Evolutionary conservation across 2,888 invertebrate genomes (phyloP).

Genomic region (Adelphocoris suturalis): DNA sequence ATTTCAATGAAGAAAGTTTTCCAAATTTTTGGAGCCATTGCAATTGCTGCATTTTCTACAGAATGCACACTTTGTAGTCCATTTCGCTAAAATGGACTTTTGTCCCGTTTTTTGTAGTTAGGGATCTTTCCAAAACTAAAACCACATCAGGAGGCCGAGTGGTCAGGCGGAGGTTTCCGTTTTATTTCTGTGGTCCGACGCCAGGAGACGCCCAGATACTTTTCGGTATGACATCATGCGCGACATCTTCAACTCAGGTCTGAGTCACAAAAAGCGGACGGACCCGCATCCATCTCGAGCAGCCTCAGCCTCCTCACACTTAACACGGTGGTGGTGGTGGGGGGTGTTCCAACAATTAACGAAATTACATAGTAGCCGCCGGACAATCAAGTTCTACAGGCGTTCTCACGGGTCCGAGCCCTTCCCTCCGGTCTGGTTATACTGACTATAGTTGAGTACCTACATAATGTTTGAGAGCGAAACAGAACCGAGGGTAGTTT

Average conservation of each 20-base stretch:
- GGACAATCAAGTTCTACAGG: constrained; percentile 41
- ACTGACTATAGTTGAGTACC: not conserved
- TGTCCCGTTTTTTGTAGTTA: too few species aligned
- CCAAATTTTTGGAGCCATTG: too few species aligned
- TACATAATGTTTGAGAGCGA: not conserved
- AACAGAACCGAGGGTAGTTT: not conserved
- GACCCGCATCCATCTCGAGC: constrained; percentile 52
- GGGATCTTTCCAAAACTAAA: not conserved
- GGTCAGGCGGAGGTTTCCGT: not conserved
- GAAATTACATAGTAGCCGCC: constrained; percentile 44
- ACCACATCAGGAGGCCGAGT: not conserved
- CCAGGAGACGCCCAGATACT: not conserved
- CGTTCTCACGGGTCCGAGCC: constrained; percentile 27
- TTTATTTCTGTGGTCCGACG: constrained; percentile 4
- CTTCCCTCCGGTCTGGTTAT: constrained; percentile 2
- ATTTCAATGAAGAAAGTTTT: too few species aligned
- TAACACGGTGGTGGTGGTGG: not conserved
- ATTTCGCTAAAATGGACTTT: too few species aligned
- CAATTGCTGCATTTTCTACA: too few species aligned
- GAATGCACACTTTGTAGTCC: too few species aligned
- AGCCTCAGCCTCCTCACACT: not conserved
- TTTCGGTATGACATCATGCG: constrained; percentile 19
- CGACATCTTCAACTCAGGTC: constrained; percentile 17
- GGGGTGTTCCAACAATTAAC: constrained; percentile 40
- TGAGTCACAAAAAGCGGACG: constrained; percentile 21